Evolutionary conservation across 2,888 invertebrate genomes (phyloP), one percentile per base, ranked within the genome.

Genomic region (Nomada ferruginata): DNA sequence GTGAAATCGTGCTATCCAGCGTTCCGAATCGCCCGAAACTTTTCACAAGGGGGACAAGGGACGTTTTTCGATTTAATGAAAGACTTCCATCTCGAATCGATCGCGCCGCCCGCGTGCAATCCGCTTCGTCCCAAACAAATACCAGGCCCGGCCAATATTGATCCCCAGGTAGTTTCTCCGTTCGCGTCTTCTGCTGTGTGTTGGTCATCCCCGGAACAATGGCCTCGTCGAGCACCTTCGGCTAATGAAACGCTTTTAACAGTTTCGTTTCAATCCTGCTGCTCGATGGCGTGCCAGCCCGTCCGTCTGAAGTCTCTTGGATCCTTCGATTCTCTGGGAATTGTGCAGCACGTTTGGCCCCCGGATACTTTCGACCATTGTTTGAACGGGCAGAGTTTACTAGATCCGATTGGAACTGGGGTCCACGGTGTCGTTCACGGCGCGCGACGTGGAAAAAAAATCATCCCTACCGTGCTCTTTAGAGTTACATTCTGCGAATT

Each of bases 111-210:
- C 82, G 20, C 80, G 81, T 84, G 74, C 86, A 86, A 86, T 85
- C 87, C 83, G 79, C 79, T 76, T 78, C 84, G 82, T 87, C 87
- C 88, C 89, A 87, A 90, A 88, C 88, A 89, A 90, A 89, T 87
- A 89, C 89, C 88, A 79, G 57, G 4, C 5, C 80, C 76, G 82
- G 81, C 85, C 89, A 89, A 90, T 89, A 90, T 89, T 87, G 89
- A 90, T 89, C 55, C 84, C 86, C 73, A 66, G 73, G 79, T 72
- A 66, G 68, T 68, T 76, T 72, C 73, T 81, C 69, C 85, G 81
- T 86, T 82, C 80, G 85, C 83, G 60, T 82, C 82, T 89, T 87
- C 76, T 52, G 15, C 71, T 47, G 36, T 36, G 36, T 36, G 65
- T 70, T 66, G 72, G 75, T 76, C 77, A 70, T 72, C 72, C 77